phyloP scores from a whole-genome alignment of 2,113 vertebrate species.

The Danio rerio region GRCz12tu NC_133184.1:8109001-8109500 shows the following conservation, averaged over 20 bases:
- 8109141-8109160: too few species aligned
- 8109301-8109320: not conserved
- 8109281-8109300: constrained; percentile 20
- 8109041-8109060: too few species aligned
- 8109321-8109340: not conserved
- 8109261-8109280: not conserved
- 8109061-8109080: too few species aligned
- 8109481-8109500: not conserved
- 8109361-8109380: constrained; percentile 63
- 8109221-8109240: too few species aligned
- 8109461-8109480: constrained; percentile 8
- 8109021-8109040: too few species aligned
- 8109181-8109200: too few species aligned
- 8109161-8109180: too few species aligned
- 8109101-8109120: too few species aligned
- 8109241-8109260: not conserved
- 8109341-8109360: constrained; percentile 46
- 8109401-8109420: constrained; percentile 39
- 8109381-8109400: constrained; percentile 45
- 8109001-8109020: too few species aligned
- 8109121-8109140: too few species aligned
- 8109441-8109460: constrained; percentile 13
- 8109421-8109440: constrained; percentile 11
- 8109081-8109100: too few species aligned
- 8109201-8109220: too few species aligned